A percentile compares a stretch with the other conserved stretches of the same genome.
These are phyloP conservation scores for Argentina silus DNA, from an alignment of 2,797 vertebrate genomes.

Conservation along the genomic window DNA sequence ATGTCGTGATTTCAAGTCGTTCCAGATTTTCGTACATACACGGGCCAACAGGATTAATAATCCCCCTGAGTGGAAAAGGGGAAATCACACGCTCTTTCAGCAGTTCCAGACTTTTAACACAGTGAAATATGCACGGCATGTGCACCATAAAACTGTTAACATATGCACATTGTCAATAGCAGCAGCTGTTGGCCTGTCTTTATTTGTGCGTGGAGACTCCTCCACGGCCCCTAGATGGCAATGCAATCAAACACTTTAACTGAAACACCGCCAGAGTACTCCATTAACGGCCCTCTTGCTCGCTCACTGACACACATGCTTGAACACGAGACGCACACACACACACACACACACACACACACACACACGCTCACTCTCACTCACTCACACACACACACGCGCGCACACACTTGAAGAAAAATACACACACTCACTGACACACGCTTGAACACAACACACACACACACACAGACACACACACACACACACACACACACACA, in stretches of 20 bases:
- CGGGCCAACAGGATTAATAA: conserved; percentile 91
- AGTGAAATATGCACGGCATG: conserved; percentile 94
- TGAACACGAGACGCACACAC: not conserved
- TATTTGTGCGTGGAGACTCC: conserved; percentile 82
- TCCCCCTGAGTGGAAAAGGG: conserved; percentile 61
- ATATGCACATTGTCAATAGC: conserved; percentile 98
- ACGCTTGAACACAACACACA: not conserved
- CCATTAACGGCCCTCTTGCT: conserved; percentile 85
- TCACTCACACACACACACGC: too few species aligned
- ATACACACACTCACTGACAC: too few species aligned
- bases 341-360: conserved; percentile 10
- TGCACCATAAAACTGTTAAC: conserved; percentile 97
- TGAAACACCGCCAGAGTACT: conserved; percentile 73
- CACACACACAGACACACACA: too few species aligned
- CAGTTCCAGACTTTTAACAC: conserved; percentile 79
- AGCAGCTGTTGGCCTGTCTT: conserved; percentile 89
- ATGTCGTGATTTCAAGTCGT: too few species aligned
- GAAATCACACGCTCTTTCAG: not conserved
- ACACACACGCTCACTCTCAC: not conserved
- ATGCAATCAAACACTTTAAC: conserved; percentile 97
- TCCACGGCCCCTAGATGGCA: conserved; percentile 98
- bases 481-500: not conserved
- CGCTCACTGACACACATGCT: conserved; percentile 44
- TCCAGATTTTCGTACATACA: conserved; percentile 79
- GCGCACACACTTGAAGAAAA: not conserved